A percentile compares a stretch with the other conserved stretches of the same genome.
These are phyloP conservation scores for Baccha elongata DNA, from an alignment of 2,888 invertebrate genomes.

Conservation along the genomic window DNA sequence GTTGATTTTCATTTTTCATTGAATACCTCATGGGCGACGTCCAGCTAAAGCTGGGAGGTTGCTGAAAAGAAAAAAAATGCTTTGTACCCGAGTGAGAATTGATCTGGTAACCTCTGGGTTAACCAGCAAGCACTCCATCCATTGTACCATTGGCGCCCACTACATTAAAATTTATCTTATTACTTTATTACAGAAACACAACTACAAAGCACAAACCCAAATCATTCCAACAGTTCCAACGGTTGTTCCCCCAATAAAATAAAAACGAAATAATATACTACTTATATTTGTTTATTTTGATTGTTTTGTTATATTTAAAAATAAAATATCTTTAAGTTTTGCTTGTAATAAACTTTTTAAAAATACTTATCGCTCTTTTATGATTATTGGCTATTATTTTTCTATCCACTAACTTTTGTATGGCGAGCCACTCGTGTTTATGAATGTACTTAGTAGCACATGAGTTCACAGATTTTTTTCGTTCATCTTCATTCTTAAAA, in stretches of 20 bases:
- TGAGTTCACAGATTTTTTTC: conserved; percentile 73
- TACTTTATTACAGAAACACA: conserved; percentile 75
- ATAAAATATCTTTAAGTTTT: conserved; percentile 76
- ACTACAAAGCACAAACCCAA: conserved; percentile 76
- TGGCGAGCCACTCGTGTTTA: conserved; percentile 79
- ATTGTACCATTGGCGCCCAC: too few species aligned
- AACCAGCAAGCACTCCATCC: too few species aligned
- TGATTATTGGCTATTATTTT: conserved; percentile 76
- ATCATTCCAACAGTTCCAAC: conserved; percentile 74
- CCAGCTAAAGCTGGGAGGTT: too few species aligned
- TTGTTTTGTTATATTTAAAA: not conserved
- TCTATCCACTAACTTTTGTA: conserved; percentile 77
- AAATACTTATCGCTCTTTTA: conserved; percentile 78
- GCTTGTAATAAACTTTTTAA: conserved; percentile 79
- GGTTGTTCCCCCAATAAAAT: conserved; percentile 40
- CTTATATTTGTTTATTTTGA: not conserved
- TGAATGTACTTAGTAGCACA: conserved; percentile 77
- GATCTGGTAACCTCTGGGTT: too few species aligned
- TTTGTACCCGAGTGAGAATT: too few species aligned
- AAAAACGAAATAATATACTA: not conserved
- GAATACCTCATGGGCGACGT: too few species aligned
- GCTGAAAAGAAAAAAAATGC: too few species aligned
- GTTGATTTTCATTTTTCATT: too few species aligned
- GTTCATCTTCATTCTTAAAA: conserved; percentile 77
- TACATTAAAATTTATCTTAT: not conserved